These are phyloP conservation scores for Notechis scutatus DNA, from an alignment of 2,113 vertebrate species.

Conservation along the genomic window DNA sequence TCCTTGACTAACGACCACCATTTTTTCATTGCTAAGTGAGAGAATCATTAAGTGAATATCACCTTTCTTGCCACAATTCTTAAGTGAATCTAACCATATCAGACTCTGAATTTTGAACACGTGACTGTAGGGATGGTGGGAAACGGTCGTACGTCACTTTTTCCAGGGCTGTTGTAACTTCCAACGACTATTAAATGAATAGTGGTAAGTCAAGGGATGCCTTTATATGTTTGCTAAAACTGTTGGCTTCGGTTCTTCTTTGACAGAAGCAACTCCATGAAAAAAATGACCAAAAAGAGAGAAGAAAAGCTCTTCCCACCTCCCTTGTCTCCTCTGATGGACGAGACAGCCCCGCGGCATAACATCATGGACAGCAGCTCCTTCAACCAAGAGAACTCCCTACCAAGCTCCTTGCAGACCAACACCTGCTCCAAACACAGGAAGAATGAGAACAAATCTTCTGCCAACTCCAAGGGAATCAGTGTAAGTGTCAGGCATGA, in stretches of 20 bases:
- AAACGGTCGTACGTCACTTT: not conserved
- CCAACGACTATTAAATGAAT: not conserved
- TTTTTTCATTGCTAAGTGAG: too few relatives aligned
- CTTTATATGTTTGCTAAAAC: not conserved
- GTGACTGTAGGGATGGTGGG: too few relatives aligned
- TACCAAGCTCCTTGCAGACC: conserved; percentile 47
- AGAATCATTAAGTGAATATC: too few relatives aligned
- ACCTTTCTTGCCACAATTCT: too few relatives aligned
- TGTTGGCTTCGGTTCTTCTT: conserved; percentile 29
- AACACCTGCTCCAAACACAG: conserved; percentile 77
- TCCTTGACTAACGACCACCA: too few relatives aligned
- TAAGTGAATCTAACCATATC: too few relatives aligned
- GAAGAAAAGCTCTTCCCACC: conserved; percentile 91
- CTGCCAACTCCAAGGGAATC: conserved; percentile 76
- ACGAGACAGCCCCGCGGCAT: conserved; percentile 77
- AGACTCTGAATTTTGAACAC: not conserved
- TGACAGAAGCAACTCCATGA: conserved; percentile 68
- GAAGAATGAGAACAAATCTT: conserved; percentile 81
- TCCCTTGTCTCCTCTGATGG: conserved; percentile 84
- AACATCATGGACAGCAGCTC: conserved; percentile 68
- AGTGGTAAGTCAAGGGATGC: not conserved
- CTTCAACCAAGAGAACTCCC: conserved; percentile 75
- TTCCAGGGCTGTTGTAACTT: not conserved
- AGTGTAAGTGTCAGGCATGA: conserved; percentile 68
- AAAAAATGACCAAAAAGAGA: conserved; percentile 81